A percentile compares a stretch with the other conserved stretches of the same genome.
Evolutionary conservation across 2,888 invertebrate species (phyloP).

Genomic region (Dione juno): DNA sequence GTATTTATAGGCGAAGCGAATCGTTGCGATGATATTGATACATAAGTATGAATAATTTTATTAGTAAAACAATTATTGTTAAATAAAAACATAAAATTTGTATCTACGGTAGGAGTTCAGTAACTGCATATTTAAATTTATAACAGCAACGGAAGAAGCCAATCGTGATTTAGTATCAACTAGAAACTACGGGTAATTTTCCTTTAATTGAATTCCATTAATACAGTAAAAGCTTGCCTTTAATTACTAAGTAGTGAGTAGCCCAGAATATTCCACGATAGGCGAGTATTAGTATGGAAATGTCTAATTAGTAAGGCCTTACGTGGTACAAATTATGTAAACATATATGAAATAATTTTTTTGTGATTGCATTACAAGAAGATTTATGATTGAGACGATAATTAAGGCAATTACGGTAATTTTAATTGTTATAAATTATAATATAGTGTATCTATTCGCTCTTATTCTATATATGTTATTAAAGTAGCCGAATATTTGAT

Average conservation of each 20-base stretch:
- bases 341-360: constrained; percentile 12
- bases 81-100: constrained; percentile 23
- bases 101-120: constrained; percentile 34
- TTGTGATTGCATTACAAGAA: not conserved
- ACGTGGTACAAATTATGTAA: constrained; percentile 19
- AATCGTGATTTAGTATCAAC: constrained; percentile 64
- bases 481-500: no score
- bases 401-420: constrained; percentile 3
- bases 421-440: not conserved
- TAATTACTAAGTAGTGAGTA: constrained; percentile 65
- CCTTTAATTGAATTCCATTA: constrained; percentile 77
- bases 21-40: not conserved
- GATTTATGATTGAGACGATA: not conserved
- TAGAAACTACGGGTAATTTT: constrained; percentile 66
- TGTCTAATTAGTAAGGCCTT: constrained; percentile 52
- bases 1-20: not conserved
- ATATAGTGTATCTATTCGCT: not conserved
- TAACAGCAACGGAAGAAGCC: constrained; percentile 60
- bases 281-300: constrained; percentile 58
- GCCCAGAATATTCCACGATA: constrained; percentile 57
- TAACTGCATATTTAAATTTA: constrained; percentile 57
- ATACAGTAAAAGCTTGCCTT: constrained; percentile 70
- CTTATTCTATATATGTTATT: no score
- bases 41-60: not conserved
- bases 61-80: constrained; percentile 22